Evolutionary conservation across 2,113 vertebrate species (phyloP).

Genomic region (Hydrochoerus hydrochaeris): DNA sequence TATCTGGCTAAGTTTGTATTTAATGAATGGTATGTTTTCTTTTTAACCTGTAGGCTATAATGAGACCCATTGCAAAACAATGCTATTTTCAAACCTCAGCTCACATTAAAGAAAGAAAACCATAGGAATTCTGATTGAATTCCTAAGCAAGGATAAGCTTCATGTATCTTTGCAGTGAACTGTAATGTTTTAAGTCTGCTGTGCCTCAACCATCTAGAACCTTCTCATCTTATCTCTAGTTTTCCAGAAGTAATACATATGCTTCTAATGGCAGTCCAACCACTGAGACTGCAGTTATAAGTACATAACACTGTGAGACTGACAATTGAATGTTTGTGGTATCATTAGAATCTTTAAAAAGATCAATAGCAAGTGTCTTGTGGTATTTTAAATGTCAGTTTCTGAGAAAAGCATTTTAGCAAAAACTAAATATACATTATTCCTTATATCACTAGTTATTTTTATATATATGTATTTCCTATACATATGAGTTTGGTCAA

Average conservation of each 20-base stretch:
- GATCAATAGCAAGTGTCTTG: neutral
- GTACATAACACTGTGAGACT: neutral
- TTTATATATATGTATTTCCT: neutral
- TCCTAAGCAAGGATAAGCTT: slow-evolving; percentile 7
- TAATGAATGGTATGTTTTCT: slow-evolving; percentile 22
- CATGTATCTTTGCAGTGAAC: neutral
- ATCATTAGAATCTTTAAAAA: neutral
- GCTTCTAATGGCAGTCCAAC: neutral
- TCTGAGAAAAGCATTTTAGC: slow-evolving; percentile 61
- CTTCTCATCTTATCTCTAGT: neutral
- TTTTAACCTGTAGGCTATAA: neutral
- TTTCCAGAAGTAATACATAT: neutral
- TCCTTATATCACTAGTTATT: neutral
- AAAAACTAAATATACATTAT: neutral
- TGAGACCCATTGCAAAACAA: slow-evolving; percentile 6
- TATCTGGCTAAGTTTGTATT: neutral
- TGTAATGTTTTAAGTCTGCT: neutral
- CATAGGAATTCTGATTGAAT: neutral
- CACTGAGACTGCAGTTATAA: neutral
- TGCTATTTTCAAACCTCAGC: slow-evolving; percentile 33
- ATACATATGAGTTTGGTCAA: neutral
- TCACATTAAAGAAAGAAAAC: neutral
- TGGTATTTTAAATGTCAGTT: slow-evolving; percentile 53
- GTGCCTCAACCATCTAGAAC: neutral
- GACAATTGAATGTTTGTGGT: slow-evolving; percentile 17